Base-by-base conservation (phyloP, 2,113 vertebrate species). In the Thryonomys swinderianus region DNA sequence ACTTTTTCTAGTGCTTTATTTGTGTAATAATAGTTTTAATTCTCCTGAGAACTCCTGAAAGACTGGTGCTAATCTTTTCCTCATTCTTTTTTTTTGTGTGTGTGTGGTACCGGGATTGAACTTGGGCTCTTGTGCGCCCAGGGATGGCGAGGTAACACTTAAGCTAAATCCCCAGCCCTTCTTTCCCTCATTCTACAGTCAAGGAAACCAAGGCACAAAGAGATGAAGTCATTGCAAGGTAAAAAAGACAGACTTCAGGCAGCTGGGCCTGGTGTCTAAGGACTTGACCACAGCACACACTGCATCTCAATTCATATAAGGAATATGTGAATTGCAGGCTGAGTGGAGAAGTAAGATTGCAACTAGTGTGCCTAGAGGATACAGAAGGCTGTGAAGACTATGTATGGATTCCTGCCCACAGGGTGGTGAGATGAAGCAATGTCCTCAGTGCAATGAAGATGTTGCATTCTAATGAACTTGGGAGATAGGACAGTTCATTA, bases 401-500 rank as follows among this genome's bases (percentile, higher is more conserved):
- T 4, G 27, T 78, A 42, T 66, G 37, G 71, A 59, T 85, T 94
- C 69, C 76, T 17, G 55, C 48, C 87, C 23, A 27, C 76, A 37
- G 67, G 64, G 73, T 45, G 53, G 7, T 78, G 51, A 95, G 73
- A 20, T 7, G 67, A 62, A 88, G 34, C 18, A 45, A 2, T 0
- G 34, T 27, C 42, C 57, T 55, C 40, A 40, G 16, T 37, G 23
- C 30, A 40, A 83, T 0, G 51, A 85, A 86, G 71, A 64, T 66
- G 88, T 30, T 45, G 2, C 30, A 34, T 21, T 78, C 85, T 92
- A 55, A 73, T 0, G 1, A 86, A 59, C 21, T n/a, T 11, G 1
- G 69, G 16, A 80, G 32, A 93, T 66, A 74, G 80, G 66, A 64
- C 62, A 84, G 92, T 87, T 98, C 92, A 61, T 96, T 97, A 97